Conservation (phyloP, 2,888 invertebrate species). For the Uropetala carovei region DNA sequence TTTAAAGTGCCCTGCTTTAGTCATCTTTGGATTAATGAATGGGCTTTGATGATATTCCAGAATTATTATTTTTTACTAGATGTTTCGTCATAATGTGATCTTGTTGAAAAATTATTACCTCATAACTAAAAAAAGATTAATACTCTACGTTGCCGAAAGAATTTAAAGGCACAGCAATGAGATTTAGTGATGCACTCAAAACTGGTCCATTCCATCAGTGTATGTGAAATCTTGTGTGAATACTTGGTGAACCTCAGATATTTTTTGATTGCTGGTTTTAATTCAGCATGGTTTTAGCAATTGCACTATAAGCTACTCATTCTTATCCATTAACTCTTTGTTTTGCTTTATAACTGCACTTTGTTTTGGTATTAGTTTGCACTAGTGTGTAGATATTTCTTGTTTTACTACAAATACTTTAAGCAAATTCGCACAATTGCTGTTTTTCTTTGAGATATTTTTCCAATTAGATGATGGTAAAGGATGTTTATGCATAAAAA, state of each 20-base stretch:
- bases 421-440: conserved; percentile 29
- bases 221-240: not conserved
- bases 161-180: conserved; percentile 35
- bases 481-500: conserved; percentile 46
- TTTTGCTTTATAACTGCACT: conserved; percentile 61
- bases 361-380: conserved; percentile 31
- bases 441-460: conserved; percentile 1
- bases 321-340: conserved; percentile 34
- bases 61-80: conserved; percentile 39
- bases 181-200: conserved; percentile 27
- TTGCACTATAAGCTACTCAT: conserved; percentile 34
- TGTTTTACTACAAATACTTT: not conserved
- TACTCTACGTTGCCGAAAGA: conserved; percentile 9
- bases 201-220: conserved; percentile 34
- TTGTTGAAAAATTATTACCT: not conserved
- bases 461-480: conserved; percentile 44
- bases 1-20: conserved; percentile 30
- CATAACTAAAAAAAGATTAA: conserved; percentile 40
- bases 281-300: conserved; percentile 45
- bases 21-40: conserved; percentile 37
- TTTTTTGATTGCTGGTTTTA: conserved; percentile 41
- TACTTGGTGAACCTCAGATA: not conserved
- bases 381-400: conserved; percentile 39
- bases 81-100: conserved; percentile 52
- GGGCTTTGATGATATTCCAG: conserved; percentile 41